Evolutionary conservation across 2,113 vertebrate species (phyloP).

Genomic region (Oncorhynchus nerka): DNA sequence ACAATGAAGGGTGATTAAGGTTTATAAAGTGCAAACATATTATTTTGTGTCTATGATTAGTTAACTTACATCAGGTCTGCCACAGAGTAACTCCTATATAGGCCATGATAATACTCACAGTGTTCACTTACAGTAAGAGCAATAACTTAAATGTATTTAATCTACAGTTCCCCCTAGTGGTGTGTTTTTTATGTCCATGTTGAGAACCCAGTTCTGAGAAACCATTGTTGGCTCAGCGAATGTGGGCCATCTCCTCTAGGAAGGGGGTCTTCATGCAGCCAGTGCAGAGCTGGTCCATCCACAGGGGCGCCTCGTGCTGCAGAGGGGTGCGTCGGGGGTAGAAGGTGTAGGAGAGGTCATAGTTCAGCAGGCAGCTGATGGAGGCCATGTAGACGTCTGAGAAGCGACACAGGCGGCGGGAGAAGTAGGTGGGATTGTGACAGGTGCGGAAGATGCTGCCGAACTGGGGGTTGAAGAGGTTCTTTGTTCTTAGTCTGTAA

Average conservation of each 20-base stretch:
- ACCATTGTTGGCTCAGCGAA: slow-evolving; percentile 65
- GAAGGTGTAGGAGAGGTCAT: slow-evolving; percentile 76
- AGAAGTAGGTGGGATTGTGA: slow-evolving; percentile 85
- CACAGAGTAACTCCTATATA: not conserved
- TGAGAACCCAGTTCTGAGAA: slow-evolving; percentile 3
- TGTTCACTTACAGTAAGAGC: not conserved
- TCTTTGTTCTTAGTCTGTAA: slow-evolving; percentile 77
- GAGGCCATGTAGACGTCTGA: slow-evolving; percentile 84
- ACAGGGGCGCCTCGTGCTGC: slow-evolving; percentile 82
- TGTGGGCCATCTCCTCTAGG: slow-evolving; percentile 80
- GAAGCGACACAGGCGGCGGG: slow-evolving; percentile 79
- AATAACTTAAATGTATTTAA: not conserved
- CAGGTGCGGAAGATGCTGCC: slow-evolving; percentile 83
- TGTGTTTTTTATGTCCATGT: slow-evolving; percentile 15
- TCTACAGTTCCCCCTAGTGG: slow-evolving; percentile 44
- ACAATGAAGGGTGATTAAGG: not conserved
- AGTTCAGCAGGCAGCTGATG: slow-evolving; percentile 80
- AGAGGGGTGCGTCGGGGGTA: slow-evolving; percentile 81
- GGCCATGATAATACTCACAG: not conserved
- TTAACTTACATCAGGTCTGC: not conserved
- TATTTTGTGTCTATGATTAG: not conserved
- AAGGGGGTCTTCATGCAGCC: slow-evolving; percentile 82
- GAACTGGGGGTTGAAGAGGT: slow-evolving; percentile 81
- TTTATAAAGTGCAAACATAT: not conserved
- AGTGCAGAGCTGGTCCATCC: slow-evolving; percentile 86